A percentile compares a stretch with the other conserved stretches of the same genome.
Evolutionary conservation across 1,140 invertebrate genomes (phyloP).

Genomic region (Stratiolaelaps scimitus): DNA sequence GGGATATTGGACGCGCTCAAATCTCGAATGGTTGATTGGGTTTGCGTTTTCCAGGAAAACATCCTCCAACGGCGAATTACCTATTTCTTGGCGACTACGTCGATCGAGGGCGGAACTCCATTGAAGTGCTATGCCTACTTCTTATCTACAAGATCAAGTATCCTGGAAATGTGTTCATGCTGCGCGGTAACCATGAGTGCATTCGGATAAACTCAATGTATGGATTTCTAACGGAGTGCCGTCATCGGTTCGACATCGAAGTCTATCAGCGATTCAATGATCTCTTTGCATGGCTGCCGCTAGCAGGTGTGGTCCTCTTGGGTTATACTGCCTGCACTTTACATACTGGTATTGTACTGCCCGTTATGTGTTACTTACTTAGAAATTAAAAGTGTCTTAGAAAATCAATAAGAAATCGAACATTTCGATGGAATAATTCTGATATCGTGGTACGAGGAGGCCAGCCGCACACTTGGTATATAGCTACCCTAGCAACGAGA

Average conservation of each 20-base stretch:
- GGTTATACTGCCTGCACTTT: no score
- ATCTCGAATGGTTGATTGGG: no score
- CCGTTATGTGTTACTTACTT: no score
- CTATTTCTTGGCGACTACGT: slow-evolving; percentile 47
- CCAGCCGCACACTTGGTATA: no score
- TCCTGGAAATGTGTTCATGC: slow-evolving; percentile 38
- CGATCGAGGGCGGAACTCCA: slow-evolving; percentile 38
- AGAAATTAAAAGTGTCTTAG: no score
- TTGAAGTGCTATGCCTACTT: slow-evolving; percentile 12
- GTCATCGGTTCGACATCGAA: slow-evolving; percentile 1
- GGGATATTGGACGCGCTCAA: no score
- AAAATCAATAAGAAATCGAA: no score
- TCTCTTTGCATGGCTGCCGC: slow-evolving; percentile 31
- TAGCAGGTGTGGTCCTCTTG: slow-evolving; percentile 32
- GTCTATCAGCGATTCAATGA: slow-evolving; percentile 39
- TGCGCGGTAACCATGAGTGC: slow-evolving; percentile 21
- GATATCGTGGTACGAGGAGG: no score
- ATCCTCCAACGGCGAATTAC: slow-evolving; percentile 43
- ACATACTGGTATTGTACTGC: no score
- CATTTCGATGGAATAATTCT: no score
- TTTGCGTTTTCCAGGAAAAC: slow-evolving; percentile 32
- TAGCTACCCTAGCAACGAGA: no score
- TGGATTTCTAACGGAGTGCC: slow-evolving; percentile 18
- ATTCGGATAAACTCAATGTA: slow-evolving; percentile 25
- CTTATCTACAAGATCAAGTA: slow-evolving; percentile 27